phyloP scores from a whole-genome alignment of 2,113 vertebrate genomes.

The Melanerpes formicivorus region DNA sequence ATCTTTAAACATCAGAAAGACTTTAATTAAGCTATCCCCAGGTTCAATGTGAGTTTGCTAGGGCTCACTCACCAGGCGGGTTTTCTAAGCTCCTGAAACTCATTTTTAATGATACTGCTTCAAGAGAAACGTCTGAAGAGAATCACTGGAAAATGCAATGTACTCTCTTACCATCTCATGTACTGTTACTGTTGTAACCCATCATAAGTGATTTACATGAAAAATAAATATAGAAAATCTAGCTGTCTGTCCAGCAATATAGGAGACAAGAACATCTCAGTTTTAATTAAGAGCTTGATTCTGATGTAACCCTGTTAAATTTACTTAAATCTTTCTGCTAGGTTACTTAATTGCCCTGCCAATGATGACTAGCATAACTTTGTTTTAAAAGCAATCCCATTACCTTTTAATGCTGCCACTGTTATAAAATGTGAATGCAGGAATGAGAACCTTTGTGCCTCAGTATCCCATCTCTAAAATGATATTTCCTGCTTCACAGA shows the following conservation, averaged over 20 bases:
- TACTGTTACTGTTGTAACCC: slow-evolving; percentile 36
- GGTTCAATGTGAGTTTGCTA: slow-evolving; percentile 36
- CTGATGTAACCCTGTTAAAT: slow-evolving; percentile 14
- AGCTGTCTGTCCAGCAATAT: background rate
- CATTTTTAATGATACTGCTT: slow-evolving; percentile 72
- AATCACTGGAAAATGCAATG: slow-evolving; percentile 50
- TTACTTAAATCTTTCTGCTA: background rate
- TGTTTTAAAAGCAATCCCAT: background rate
- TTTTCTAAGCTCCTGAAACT: slow-evolving; percentile 63
- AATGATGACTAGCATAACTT: background rate
- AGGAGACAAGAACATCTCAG: background rate
- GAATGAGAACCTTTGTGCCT: background rate
- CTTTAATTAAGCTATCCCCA: slow-evolving; percentile 70
- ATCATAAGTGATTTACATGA: background rate
- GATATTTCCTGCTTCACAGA: background rate
- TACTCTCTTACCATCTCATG: background rate
- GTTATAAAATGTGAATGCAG: background rate
- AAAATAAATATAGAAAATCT: slow-evolving; percentile 8
- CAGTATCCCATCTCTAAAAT: background rate
- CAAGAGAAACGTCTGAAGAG: slow-evolving; percentile 51
- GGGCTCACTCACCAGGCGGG: slow-evolving; percentile 45
- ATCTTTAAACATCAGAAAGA: slow-evolving; percentile 68
- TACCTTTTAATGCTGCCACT: background rate
- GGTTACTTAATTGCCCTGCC: background rate
- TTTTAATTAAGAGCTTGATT: slow-evolving; percentile 45